Evolutionary conservation across 2,888 invertebrate species (phyloP), one percentile per base, ranked within the genome.

Genomic region (Chaitophorus viminalis): DNA sequence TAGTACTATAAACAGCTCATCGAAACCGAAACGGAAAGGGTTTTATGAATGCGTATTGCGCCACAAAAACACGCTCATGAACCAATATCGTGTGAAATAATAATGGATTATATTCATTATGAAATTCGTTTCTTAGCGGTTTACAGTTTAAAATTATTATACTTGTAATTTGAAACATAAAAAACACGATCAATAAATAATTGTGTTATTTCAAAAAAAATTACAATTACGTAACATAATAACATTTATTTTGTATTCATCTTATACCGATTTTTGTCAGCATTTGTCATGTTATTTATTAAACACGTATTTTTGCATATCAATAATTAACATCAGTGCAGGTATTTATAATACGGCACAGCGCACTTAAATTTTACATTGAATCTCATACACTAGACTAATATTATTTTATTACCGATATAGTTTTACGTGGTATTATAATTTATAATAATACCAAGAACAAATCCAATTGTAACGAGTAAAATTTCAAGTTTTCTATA

Each of bases 51-150:
- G 29, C 83, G 25, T 36, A 75, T 83, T 83, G 33, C 83, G 60
- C 29, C 79, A 83, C 74, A 39, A 52, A 82, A 75, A 75, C 60
- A 39, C 60, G 29, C 60, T 83, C 29, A 25, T 75, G 74, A 29
- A 83, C 75, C 39, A 75, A 29, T 65, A 79, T 65, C 25, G 39
- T 60, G 29, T 74, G 60, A 74, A 83, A 75, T 74, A 39, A 52
- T 83, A 83, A 83, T 83, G 21, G 39, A 60, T 75, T 39, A 70
- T 82, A 39, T 60, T 83, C 29, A 60, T 83, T 83, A 75, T 75
- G 74, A 75, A 83, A 83, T 83, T 74, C 54, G 36, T 74, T 60
- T 75, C 39, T 60, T 29, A 83, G 65, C 74, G 14, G 25, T 77
- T 77, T 54, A 25, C 21, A 31, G 3, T 54, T 77, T 11, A 11